Percentiles rank a stretch among this genome's conserved stretches.
Conservation (phyloP, 2,113 vertebrate species). For the Pomatostomus ruficeps region DNA sequence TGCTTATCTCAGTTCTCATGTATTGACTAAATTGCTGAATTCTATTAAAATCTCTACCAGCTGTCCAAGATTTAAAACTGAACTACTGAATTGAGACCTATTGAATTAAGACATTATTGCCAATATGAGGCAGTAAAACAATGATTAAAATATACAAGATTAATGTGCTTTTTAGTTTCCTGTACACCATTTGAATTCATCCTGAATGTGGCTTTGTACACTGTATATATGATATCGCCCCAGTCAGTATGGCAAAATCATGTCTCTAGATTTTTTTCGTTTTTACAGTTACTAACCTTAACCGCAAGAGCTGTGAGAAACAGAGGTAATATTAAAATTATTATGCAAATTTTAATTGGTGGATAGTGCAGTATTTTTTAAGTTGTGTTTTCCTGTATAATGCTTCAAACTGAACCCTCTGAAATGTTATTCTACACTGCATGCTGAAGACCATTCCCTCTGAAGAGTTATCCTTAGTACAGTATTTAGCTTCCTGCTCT, state of each 20-base stretch:
- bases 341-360: neutral
- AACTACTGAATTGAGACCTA: slow-evolving; percentile 38
- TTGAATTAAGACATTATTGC: slow-evolving; percentile 35
- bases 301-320: neutral
- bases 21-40: slow-evolving; percentile 34
- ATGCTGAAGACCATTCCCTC: neutral
- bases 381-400: neutral
- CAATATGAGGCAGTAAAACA: neutral
- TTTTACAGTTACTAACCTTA: neutral
- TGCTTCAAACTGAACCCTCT: neutral
- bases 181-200: neutral
- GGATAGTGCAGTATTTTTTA: neutral
- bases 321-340: neutral
- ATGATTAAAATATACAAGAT: slow-evolving; percentile 41
- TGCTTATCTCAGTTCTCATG: slow-evolving; percentile 43
- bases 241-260: neutral
- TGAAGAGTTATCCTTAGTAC: neutral
- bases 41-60: slow-evolving; percentile 52
- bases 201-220: neutral
- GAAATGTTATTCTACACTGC: neutral
- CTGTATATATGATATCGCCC: neutral
- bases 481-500: neutral
- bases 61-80: slow-evolving; percentile 50
- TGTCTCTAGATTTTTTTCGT: neutral
- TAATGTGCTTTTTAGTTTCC: neutral